Evolutionary conservation across 2,113 vertebrate genomes (phyloP), one percentile per base, ranked within the genome.

Genomic region (Mormyrus lacerda): DNA sequence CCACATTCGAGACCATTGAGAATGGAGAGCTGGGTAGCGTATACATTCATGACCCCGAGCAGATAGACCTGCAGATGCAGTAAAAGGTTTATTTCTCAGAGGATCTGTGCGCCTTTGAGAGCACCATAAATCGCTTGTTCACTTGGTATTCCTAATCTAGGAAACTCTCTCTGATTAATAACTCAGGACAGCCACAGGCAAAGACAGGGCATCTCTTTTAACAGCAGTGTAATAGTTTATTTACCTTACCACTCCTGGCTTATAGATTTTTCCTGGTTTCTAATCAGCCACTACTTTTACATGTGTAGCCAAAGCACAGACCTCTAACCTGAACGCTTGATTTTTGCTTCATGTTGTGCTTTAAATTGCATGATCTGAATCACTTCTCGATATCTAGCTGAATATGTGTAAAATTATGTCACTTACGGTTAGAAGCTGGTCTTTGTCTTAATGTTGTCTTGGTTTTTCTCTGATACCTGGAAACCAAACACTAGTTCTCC

Each of bases 1-100:
- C 96, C 89, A 95, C 95, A 35, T 99, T 98, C 95, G 98, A 99
- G 96, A 97, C 98, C 65, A 97, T 99, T 89, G 98, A 99, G 94
- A 97, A 98, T 87, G 98, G 97, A 95, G 98, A 99, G 90, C 92
- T 99, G 45, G 98, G 98, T 99, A 95, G 21, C 1, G 84, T 53
- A 47, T 87, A 50, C 27, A 27, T 27, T 15, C 48, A 27, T 15
- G 7, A 6, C 44, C 50, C 19, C 1, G n/a, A 53, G 31, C 48
- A 53, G 4, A 53, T 17, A 35, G 47, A 87, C 45, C 45, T 15
- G 10, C 27, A 86, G n/a, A 53, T 19, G 27, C 17, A 53, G 9
- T 31, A 35, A 51, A 35, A n/a, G 9, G 82, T 1, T 47, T 24
- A 47, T 47, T 44, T 45, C 39, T 84, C 19, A 24, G 39, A 47